Base-by-base conservation (phyloP, 2,888 invertebrate genomes). In the Brachyptera risi region DNA sequence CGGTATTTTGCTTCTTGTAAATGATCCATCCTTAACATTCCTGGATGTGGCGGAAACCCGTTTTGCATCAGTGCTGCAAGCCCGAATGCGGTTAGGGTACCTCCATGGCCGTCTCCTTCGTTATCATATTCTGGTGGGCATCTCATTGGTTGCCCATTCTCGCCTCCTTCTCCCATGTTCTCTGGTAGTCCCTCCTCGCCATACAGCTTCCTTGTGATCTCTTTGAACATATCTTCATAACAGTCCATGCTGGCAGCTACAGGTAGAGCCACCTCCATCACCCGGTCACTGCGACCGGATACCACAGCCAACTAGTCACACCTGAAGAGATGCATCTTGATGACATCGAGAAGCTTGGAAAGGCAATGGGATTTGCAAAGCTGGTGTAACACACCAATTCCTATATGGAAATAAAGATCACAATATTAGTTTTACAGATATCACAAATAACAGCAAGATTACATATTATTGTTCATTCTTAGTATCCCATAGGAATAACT, bases 201-300 rank as follows among this genome's bases (percentile, higher is more conserved):
- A 78, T 92, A 93, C 68, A 93, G 80, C 79, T 93, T 93, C 75
- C 91, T 85, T 65, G 92, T 92, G 73, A 93, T 92, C 82, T 93
- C 93, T 76, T 92, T 92, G 75, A 90, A 90, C 87, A 90, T 90
- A 73, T 90, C 90, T 78, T 90, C 90, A 79, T 90, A 85, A 74
- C 80, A 81, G 78, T 82, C 82, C 74, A 78, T 80, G 75, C 78
- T 79, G 76, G 76, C 85, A 84, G 64, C 60, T 31, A 62, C 50
- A 42, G 83, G 82, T 82, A 82, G 81, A 70, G 77, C 75, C 72
- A 76, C 76, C 72, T 78, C 77, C 77, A 77, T 68, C 68, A 69
- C 63, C 63, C 60, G 19, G 19, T 4, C 19, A 17, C 44, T 5
- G 44, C 9, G 44, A n/a, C n/a, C n/a, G 3, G 3, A 17, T 38